Conservation (phyloP, 64 coral and sea anemone species). For the Stylophora pistillata region DNA sequence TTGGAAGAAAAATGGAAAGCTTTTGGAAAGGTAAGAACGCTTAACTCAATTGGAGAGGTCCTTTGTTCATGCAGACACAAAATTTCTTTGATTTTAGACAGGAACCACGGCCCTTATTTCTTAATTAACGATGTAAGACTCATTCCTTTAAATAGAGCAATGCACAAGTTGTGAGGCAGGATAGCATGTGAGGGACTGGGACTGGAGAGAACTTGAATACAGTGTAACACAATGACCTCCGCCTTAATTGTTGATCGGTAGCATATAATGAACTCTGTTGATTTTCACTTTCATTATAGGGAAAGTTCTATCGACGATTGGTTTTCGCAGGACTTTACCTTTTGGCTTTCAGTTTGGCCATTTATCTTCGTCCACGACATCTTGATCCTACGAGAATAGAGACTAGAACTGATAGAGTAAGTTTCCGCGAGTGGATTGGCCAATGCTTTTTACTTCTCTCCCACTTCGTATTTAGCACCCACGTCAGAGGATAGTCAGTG, state of each 20-base stretch:
- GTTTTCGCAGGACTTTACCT: slow-evolving; percentile 77
- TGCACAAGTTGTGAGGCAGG: no score
- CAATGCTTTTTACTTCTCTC: no score
- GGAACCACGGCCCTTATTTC: no score
- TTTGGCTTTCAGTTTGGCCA: slow-evolving; percentile 66
- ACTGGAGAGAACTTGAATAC: background rate
- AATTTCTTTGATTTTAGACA: background rate
- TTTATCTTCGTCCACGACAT: slow-evolving; percentile 85
- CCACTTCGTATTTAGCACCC: no score
- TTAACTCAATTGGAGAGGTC: no score
- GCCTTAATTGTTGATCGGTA: background rate
- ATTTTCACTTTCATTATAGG: slow-evolving; percentile 33
- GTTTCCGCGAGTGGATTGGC: background rate
- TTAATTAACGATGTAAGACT: no score
- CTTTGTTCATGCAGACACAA: background rate
- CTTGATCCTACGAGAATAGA: slow-evolving; percentile 50
- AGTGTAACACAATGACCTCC: background rate
- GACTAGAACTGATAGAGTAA: slow-evolving; percentile 52
- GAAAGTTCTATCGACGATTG: slow-evolving; percentile 70
- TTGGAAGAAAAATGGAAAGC: slow-evolving; percentile 90
- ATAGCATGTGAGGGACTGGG: slow-evolving; percentile 6
- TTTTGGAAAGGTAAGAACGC: slow-evolving; percentile 65
- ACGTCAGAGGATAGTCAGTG: no score
- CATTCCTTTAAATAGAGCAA: no score
- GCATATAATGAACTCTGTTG: background rate